Conservation (phyloP, 2,797 vertebrate genomes). For the Dryobates pubescens region DNA sequence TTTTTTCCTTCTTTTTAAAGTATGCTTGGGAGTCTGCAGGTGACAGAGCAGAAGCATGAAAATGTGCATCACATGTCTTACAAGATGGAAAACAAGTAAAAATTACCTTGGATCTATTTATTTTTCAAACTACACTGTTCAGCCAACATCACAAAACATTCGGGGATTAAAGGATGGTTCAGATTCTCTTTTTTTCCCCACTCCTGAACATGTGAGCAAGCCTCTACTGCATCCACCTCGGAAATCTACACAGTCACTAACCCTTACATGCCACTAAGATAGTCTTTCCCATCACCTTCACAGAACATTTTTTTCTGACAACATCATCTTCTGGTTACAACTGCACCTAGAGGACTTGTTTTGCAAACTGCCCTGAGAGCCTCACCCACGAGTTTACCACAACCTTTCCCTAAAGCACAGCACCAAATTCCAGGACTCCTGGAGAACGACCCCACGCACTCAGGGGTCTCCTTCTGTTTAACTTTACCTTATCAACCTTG, state of each 20-base stretch:
- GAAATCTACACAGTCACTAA: neutral
- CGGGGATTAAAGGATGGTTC: neutral
- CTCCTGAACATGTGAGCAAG: neutral
- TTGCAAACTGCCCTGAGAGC: conserved; percentile 6
- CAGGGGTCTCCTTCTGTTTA: conserved; percentile 69
- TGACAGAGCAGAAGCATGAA: neutral
- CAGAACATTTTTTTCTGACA: neutral
- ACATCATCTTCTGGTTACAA: conserved; percentile 15
- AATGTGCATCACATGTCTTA: neutral
- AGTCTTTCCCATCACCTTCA: neutral
- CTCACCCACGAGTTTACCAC: conserved; percentile 6
- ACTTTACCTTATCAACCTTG: conserved; percentile 65
- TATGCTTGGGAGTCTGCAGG: neutral
- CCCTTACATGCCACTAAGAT: neutral
- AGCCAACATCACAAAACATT: neutral
- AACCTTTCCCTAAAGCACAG: conserved; percentile 3
- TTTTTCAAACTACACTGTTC: neutral
- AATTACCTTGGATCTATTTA: neutral
- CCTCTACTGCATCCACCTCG: neutral
- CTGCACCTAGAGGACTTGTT: neutral
- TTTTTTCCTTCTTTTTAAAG: neutral
- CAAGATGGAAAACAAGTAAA: neutral
- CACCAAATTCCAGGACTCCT: conserved; percentile 58
- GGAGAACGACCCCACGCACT: conserved; percentile 49
- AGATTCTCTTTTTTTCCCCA: neutral